Evolutionary conservation across 2,888 invertebrate species (phyloP), one percentile per base, ranked within the genome.

Genomic region (Hypercompe scribonia): DNA sequence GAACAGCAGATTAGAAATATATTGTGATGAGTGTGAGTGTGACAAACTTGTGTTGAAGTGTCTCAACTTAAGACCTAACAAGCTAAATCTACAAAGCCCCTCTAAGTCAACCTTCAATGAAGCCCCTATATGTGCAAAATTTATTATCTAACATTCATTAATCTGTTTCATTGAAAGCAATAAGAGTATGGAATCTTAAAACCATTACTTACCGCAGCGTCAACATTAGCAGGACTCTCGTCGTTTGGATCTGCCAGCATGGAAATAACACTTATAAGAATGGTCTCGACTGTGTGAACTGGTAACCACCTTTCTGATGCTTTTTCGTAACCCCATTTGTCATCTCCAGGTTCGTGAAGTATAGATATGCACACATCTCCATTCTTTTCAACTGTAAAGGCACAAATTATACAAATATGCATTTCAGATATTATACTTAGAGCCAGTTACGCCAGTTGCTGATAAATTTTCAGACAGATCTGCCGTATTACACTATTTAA

Each of bases 181-280:
- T 21, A 58, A 28, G 15, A 15, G 15, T 13, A 15, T 18, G 5
- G 3, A 58, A 58, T n/a, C 15, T 28, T 13, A 42, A 7, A 33
- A 46, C 24, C 24, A 31, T 64, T 31, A 97, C 98, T 97, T 96
- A 99, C 99, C 91, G 99, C 99, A 92, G 99, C 99, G 97, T 99
- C 99, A 88, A 99, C 99, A 96, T 99, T 99, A 90, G 99, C 99
- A 84, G 99, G 99, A 93, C 99, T 99, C 96, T 99, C 99, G 93
- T 99, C 99, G 93, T 99, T 99, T 80, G 99, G 99, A 96, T 99
- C 99, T 83, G 99, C 99, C 92, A 99, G 96, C 99, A 99, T 99
- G 91, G 99, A 99, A 96, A 99, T 99, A 92, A 99, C 99, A 93
- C 99, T 99, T 96, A 99, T 98, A 94, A 99, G 97, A 93, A 99